phyloP scores from a whole-genome alignment of 2,797 vertebrate species.

The Labroides dimidiatus region DNA sequence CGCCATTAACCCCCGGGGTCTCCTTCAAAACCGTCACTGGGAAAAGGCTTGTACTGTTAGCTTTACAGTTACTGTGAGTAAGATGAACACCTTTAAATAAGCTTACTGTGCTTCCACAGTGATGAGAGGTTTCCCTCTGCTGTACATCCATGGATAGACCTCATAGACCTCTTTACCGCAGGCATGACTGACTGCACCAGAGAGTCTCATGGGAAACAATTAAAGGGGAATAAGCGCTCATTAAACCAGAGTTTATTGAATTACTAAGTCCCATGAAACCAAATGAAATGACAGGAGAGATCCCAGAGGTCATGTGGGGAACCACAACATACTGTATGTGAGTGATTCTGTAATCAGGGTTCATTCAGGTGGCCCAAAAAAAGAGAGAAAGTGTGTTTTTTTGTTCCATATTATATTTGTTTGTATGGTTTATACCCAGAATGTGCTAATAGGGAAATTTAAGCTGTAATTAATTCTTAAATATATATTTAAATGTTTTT shows the following conservation, averaged over 20 bases:
- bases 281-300: neutral
- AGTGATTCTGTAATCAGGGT: no score
- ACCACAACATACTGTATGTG: neutral
- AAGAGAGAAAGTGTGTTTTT: no score
- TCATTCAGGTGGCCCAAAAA: no score
- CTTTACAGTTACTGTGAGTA: neutral
- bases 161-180: neutral
- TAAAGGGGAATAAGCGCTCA: neutral
- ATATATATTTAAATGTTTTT: no score
- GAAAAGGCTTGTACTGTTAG: neutral
- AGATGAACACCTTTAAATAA: neutral
- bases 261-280: neutral
- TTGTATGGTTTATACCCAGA: no score
- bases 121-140: neutral
- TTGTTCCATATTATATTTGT: no score
- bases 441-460: no score
- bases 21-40: neutral
- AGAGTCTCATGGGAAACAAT: neutral
- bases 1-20: conserved; percentile 51
- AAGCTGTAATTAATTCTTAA: no score
- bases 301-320: neutral
- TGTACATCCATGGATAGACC: no score
- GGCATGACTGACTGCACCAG: neutral
- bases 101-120: neutral
- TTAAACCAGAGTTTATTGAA: neutral